A percentile compares a stretch with the other conserved stretches of the same genome.
Evolutionary conservation across 2,888 invertebrate species (phyloP).

Genomic region (Thereva nobilitata): DNA sequence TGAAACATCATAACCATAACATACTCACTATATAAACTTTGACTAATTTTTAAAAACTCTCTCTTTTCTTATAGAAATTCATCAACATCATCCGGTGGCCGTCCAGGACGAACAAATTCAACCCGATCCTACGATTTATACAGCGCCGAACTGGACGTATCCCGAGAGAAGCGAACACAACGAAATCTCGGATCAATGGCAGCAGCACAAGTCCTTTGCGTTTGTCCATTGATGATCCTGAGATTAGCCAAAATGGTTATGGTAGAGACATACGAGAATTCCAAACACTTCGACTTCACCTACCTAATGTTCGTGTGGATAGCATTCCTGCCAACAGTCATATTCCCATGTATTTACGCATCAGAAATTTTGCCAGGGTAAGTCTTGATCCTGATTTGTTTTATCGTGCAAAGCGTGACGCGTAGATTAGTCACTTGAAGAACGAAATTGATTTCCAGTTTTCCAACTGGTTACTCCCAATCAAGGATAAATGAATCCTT

Average conservation of each 20-base stretch:
- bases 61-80: conserved; percentile 49
- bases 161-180: conserved; percentile 69
- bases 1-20: too few relatives aligned
- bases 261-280: conserved; percentile 71
- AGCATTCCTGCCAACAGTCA: conserved; percentile 69
- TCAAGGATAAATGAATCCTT: too few relatives aligned
- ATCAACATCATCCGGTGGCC: conserved; percentile 51
- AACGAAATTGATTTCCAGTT: too few relatives aligned
- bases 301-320: conserved; percentile 72
- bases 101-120: conserved; percentile 42
- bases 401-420: too few relatives aligned
- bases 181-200: conserved; percentile 70
- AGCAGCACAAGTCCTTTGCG: conserved; percentile 66
- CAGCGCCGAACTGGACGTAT: conserved; percentile 63
- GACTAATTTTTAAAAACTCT: too few relatives aligned
- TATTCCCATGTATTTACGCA: conserved; percentile 68
- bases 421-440: too few relatives aligned
- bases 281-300: conserved; percentile 68
- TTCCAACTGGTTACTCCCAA: too few relatives aligned
- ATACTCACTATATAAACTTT: too few relatives aligned
- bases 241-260: conserved; percentile 67
- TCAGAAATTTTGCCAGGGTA: conserved; percentile 69
- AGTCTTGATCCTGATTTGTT: conserved; percentile 42
- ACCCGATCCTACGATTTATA: conserved; percentile 60
- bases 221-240: conserved; percentile 69